phyloP scores from a whole-genome alignment of 2,888 invertebrate genomes.

The Nemapogon koenigi region DNA sequence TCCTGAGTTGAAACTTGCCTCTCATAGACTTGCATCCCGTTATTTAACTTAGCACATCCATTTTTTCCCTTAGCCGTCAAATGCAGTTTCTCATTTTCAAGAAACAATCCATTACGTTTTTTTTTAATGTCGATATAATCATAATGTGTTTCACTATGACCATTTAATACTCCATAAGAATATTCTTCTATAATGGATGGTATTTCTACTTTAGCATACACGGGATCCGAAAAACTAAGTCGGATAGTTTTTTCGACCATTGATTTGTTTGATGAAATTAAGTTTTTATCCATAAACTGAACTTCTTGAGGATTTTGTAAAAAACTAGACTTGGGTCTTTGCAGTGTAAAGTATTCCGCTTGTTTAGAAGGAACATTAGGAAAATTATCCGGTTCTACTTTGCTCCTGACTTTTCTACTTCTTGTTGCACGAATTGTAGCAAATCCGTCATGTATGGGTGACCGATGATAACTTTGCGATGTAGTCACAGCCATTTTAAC shows the following conservation, averaged over 20 bases:
- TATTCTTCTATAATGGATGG: constrained; percentile 44
- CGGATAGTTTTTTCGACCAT: constrained; percentile 34
- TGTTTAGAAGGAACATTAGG: constrained; percentile 26
- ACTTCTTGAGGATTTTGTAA: constrained; percentile 45
- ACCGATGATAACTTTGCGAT: constrained; percentile 48
- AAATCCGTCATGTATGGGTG: constrained; percentile 83
- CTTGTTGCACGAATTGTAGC: constrained; percentile 79
- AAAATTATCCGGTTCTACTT: constrained; percentile 47
- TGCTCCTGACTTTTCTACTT: constrained; percentile 53
- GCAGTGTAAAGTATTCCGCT: constrained; percentile 58
- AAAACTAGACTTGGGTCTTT: constrained; percentile 48
- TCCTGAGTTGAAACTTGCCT: constrained; percentile 44
- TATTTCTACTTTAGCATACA: constrained; percentile 55
- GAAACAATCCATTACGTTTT: too few species aligned
- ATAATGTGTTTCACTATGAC: constrained; percentile 45
- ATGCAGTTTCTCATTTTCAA: constrained; percentile 36
- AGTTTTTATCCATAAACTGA: constrained; percentile 37
- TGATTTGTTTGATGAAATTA: constrained; percentile 23
- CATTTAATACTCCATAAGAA: constrained; percentile 37
- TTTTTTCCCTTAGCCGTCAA: constrained; percentile 36
- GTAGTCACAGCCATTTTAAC: constrained; percentile 52
- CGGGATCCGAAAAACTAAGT: constrained; percentile 51
- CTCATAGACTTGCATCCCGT: constrained; percentile 47
- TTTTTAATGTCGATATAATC: constrained; percentile 59
- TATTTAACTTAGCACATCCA: constrained; percentile 37